Evolutionary conservation across 2,888 invertebrate species (phyloP), one percentile per base, ranked within the genome.

Genomic region (Laspeyria flexula): DNA sequence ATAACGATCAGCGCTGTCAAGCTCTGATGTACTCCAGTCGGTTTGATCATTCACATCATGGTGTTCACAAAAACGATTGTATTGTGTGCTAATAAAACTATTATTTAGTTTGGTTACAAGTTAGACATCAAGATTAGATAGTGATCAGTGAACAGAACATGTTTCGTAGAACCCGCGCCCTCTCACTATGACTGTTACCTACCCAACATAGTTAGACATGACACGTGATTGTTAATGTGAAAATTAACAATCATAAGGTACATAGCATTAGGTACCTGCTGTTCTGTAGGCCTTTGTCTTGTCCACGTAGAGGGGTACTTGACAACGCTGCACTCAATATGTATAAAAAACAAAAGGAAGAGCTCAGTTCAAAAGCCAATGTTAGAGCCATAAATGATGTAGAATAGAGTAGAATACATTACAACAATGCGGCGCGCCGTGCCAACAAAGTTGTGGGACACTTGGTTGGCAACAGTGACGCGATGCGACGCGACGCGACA

Each of bases 1-100:
- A 21, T 5, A 21, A 21, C 5, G 3, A 21, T 2, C 21, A 5
- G 21, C 3, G 21, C 21, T 21, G 21, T 21, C 21, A 21, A 21
- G 5, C 21, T 21, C 21, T n/a, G n/a, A n/a, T n/a, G n/a, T n/a
- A n/a, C 21, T 3, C 21, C 21, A 21, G 21, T 5, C 23, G 15
- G 9, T 15, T 48, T 29, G 27, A 35, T 37, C 27, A 43, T 46
- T 45, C 46, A 41, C 43, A 41, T 51, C 45, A 44, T 41, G 41
- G 43, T 23, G 30, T 3, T 29, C 31, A 18, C 46, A 46, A 41
- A 40, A 46, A 21, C 34, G 2, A 27, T 46, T 12, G 33, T 15
- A 46, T 46, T 46, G 46, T 46, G 25, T 34, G 46, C 27, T 41
- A 21, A 34, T 27, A 34, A 21, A 34, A 25, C 27, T 34, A 41